These are phyloP conservation scores for Dynastes tityus DNA, from an alignment of 2,888 invertebrate genomes.

Conservation along the genomic window DNA sequence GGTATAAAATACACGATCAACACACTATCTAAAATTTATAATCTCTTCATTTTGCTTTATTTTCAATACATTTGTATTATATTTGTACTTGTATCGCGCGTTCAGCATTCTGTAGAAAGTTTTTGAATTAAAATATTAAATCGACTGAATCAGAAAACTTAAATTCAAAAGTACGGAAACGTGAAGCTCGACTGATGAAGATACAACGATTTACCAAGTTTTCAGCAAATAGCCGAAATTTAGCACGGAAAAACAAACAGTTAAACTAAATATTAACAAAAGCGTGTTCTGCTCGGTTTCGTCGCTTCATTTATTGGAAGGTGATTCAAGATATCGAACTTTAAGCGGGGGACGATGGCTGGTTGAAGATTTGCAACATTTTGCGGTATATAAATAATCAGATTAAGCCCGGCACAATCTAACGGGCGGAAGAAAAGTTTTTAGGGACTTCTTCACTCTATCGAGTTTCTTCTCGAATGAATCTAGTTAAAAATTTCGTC, in stretches of 20 bases:
- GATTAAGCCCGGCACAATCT: constrained; percentile 35
- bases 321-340: constrained; percentile 31
- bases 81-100: too few relatives aligned
- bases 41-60: too few relatives aligned
- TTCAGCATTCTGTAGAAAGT: background rate
- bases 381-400: constrained; percentile 45
- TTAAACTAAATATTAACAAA: constrained; percentile 41
- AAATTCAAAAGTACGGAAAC: background rate
- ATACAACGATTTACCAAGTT: background rate
- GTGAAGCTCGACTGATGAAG: background rate
- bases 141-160: background rate
- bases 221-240: constrained; percentile 27
- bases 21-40: too few relatives aligned
- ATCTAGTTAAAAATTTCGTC: constrained; percentile 39
- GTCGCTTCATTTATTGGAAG: constrained; percentile 1
- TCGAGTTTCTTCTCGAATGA: constrained; percentile 32
- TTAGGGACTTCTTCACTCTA: constrained; percentile 2
- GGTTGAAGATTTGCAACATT: constrained; percentile 41
- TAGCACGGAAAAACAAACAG: constrained; percentile 34
- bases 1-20: too few relatives aligned
- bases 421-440: constrained; percentile 15
- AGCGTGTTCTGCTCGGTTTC: background rate
- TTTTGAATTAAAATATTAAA: constrained; percentile 1
- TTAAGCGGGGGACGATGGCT: constrained; percentile 16
- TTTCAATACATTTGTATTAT: too few relatives aligned